Evolutionary conservation across 2,113 vertebrate genomes (phyloP).

Genomic region (Notothenia coriiceps): DNA sequence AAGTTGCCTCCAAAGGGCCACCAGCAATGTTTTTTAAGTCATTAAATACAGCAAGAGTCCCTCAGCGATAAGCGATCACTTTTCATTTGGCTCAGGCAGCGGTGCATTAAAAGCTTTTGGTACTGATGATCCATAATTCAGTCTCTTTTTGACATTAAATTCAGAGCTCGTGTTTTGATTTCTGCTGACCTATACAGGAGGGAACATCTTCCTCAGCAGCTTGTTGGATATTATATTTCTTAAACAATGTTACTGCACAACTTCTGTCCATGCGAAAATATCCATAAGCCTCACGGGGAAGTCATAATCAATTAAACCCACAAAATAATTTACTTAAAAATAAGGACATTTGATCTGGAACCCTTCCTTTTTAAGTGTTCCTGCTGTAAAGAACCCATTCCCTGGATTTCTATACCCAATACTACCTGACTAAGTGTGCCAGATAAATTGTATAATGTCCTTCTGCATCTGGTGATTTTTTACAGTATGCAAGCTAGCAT

Average conservation of each 20-base stretch:
- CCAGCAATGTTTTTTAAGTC: slow-evolving; percentile 50
- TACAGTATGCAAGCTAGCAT: too few species aligned
- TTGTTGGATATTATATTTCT: slow-evolving; percentile 52
- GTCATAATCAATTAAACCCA: slow-evolving; percentile 37
- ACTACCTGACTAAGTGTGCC: too few species aligned
- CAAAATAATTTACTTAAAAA: background rate
- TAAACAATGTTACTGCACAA: slow-evolving; percentile 50
- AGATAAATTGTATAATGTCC: too few species aligned
- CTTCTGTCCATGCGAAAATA: slow-evolving; percentile 26
- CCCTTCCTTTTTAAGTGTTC: too few species aligned
- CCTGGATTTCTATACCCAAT: too few species aligned
- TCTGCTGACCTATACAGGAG: slow-evolving; percentile 62
- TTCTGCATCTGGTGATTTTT: too few species aligned
- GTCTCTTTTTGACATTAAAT: slow-evolving; percentile 74
- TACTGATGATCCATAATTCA: slow-evolving; percentile 79
- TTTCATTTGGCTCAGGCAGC: slow-evolving; percentile 67
- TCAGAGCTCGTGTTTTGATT: slow-evolving; percentile 51
- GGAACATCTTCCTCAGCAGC: slow-evolving; percentile 67
- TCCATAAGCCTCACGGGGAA: slow-evolving; percentile 9
- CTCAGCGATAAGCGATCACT: slow-evolving; percentile 52
- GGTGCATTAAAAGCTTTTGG: slow-evolving; percentile 52
- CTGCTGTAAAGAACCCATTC: too few species aligned
- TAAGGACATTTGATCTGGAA: too few species aligned
- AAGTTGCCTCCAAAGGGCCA: slow-evolving; percentile 46
- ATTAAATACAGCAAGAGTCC: slow-evolving; percentile 46